phyloP scores from a whole-genome alignment of 2,797 vertebrate species.

The Coccyzus lansbergi region DNA sequence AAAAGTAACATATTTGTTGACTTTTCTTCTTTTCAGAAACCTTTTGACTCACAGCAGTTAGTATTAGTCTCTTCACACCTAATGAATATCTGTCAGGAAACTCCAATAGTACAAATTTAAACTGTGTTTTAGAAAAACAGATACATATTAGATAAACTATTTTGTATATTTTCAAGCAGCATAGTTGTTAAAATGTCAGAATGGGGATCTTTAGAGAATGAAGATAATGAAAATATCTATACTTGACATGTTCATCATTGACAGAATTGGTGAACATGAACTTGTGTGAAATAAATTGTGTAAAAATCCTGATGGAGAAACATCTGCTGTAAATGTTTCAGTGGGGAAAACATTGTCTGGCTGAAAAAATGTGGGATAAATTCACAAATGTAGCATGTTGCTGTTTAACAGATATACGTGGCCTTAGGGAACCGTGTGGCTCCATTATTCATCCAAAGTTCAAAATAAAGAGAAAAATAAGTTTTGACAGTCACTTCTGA shows the following conservation, averaged over 20 bases:
- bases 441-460: constrained; percentile 55
- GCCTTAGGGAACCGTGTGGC: constrained; percentile 54
- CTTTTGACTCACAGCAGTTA: background rate
- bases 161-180: background rate
- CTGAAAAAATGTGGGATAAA: constrained; percentile 23
- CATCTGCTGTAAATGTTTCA: background rate
- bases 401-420: constrained; percentile 58
- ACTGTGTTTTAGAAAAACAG: background rate
- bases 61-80: background rate
- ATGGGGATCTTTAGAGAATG: background rate
- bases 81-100: background rate
- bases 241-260: background rate
- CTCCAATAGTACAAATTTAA: background rate
- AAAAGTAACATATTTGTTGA: constrained; percentile 2
- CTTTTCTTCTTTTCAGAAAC: constrained; percentile 9
- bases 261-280: background rate
- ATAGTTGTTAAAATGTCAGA: background rate
- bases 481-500: constrained; percentile 68
- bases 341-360: constrained; percentile 3
- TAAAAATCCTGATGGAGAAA: constrained; percentile 40
- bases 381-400: constrained; percentile 48
- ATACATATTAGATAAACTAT: background rate
- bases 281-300: constrained; percentile 34
- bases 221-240: background rate
- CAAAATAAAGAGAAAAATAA: constrained; percentile 71